Evolutionary conservation across 2,113 vertebrate species (phyloP).

Genomic region (Tetrax tetrax): DNA sequence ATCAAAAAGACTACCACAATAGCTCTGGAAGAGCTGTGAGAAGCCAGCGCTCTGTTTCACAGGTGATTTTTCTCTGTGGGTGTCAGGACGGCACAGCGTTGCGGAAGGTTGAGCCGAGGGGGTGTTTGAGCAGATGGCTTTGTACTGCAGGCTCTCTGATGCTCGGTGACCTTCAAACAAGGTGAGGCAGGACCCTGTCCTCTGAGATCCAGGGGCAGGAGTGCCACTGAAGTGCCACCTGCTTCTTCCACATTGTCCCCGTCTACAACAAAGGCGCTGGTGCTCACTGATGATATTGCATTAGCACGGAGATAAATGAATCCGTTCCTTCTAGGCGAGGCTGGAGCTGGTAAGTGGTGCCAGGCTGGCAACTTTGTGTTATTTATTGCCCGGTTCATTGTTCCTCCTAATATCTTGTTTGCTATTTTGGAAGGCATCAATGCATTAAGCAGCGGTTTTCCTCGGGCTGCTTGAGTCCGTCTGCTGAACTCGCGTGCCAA

Average conservation of each 20-base stretch:
- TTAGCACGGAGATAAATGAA: background rate
- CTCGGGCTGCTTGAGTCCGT: background rate
- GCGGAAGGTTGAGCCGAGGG: background rate
- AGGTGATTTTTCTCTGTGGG: background rate
- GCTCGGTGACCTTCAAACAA: background rate
- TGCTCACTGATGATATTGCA: background rate
- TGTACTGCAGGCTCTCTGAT: background rate
- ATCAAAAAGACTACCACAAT: background rate
- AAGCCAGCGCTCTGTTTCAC: background rate
- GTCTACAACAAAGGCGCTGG: background rate
- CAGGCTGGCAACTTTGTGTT: background rate
- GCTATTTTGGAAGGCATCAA: background rate
- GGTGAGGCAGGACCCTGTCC: background rate
- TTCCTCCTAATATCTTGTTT: background rate
- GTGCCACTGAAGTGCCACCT: background rate
- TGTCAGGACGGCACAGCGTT: fast-evolving
- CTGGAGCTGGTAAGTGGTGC: background rate
- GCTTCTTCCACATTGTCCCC: background rate
- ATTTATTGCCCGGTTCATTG: background rate
- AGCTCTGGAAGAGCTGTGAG: background rate
- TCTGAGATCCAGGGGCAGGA: background rate
- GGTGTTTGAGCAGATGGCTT: background rate
- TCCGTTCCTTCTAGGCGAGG: background rate
- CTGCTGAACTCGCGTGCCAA: background rate
- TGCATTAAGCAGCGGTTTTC: background rate